Evolutionary conservation across 2,797 vertebrate genomes (phyloP).

Genomic region (Spatula versicolor): DNA sequence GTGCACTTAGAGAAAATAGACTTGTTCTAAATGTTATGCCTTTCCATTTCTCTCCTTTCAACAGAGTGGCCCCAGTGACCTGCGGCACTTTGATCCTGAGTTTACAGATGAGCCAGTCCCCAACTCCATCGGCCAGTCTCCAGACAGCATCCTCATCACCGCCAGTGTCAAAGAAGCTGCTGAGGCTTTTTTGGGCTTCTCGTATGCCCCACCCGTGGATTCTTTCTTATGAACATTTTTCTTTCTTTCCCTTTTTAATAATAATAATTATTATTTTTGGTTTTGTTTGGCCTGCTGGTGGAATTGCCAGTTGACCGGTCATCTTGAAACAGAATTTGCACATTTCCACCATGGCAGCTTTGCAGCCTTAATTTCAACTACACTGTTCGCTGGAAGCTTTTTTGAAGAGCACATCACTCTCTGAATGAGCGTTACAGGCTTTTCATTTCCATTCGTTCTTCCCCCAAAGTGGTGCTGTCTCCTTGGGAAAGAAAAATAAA

Average conservation of each 20-base stretch:
- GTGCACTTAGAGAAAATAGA: background rate
- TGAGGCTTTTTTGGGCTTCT: slow-evolving; percentile 96
- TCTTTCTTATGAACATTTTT: slow-evolving; percentile 84
- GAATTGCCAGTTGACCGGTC: slow-evolving; percentile 73
- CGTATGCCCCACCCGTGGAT: slow-evolving; percentile 92
- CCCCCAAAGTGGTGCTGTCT: slow-evolving; percentile 82
- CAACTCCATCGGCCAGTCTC: slow-evolving; percentile 94
- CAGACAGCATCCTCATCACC: slow-evolving; percentile 91
- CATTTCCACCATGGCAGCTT: slow-evolving; percentile 89
- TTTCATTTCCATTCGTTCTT: slow-evolving; percentile 72
- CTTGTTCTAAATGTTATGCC: background rate
- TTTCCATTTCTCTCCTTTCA: background rate
- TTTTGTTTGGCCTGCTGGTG: slow-evolving; percentile 71
- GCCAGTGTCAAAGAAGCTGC: slow-evolving; percentile 94
- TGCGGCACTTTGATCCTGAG: slow-evolving; percentile 97
- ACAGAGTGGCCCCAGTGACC: slow-evolving; percentile 93
- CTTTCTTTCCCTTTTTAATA: slow-evolving; percentile 36
- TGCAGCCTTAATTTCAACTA: slow-evolving; percentile 81
- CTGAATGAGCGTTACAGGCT: slow-evolving; percentile 74
- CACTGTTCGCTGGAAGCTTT: slow-evolving; percentile 81
- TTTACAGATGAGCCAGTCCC: slow-evolving; percentile 98
- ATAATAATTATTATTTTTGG: slow-evolving; percentile 59
- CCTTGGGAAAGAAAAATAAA: slow-evolving; percentile 56
- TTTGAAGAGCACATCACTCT: slow-evolving; percentile 76
- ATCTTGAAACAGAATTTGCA: slow-evolving; percentile 86